Evolutionary conservation across 2,888 invertebrate genomes (phyloP), one percentile per base, ranked within the genome.

Genomic region (Microchrysa polita): DNA sequence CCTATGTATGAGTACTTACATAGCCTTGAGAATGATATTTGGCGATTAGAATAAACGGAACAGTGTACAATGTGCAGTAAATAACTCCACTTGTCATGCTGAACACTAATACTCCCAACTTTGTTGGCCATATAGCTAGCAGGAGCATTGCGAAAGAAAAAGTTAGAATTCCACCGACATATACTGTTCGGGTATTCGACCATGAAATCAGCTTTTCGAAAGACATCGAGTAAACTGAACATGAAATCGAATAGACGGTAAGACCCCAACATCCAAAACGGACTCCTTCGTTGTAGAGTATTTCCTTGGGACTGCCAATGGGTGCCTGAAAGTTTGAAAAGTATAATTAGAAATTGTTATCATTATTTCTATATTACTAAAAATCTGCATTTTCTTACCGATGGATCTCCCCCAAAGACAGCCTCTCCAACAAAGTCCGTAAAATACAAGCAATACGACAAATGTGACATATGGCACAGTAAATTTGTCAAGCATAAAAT

Each of bases 401-500:
- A 79, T 14, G 88, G 88, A 81, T 88, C 85, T 0, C 89, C 89
- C 9, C 83, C 82, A 78, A 87, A 90, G 1, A 90, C 88, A 0
- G 87, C 86, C 81, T 90, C 89, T 0, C 90, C 90, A 1, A 90
- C 90, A 81, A 90, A 90, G 81, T 90, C 89, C 0, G 90, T 90
- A 79, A 90, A 90, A 80, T 89, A 90, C 10, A 90, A 82, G 0
- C 89, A 89, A 78, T 90, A 90, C 78, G 89, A 89, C n/a, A 90
- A 87, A 74, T 90, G 86, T 0, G 88, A 88, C 89, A 90, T 90
- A 90, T 90, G 90, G 78, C 88, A 88, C 77, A 90, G 87, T 0
- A 90, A 84, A 81, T 90, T 90, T 1, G 90, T 90, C 40, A 89
- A 76, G 73, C 89, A 89, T 72, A 90, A 81, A 74, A 89, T 85